phyloP scores from a whole-genome alignment of 37 sponge, comb jelly and placozoan species.

The Chondrilla cf. caribensis region DNA sequence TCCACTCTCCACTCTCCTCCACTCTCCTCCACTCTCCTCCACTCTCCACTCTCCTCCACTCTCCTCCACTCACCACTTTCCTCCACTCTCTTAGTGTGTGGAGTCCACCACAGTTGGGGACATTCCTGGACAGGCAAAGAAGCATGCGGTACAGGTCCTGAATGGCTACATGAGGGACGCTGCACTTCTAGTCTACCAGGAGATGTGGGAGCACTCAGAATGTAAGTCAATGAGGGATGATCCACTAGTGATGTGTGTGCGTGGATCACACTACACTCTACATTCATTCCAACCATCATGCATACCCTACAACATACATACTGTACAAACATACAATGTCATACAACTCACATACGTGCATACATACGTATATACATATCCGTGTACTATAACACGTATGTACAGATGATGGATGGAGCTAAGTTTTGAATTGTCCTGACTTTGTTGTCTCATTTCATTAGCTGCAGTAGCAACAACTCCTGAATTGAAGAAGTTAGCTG shows the following conservation, averaged over 20 bases:
- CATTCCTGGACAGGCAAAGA: background rate
- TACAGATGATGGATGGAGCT: too few species aligned
- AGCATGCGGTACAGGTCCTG: background rate
- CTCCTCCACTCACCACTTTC: too few species aligned
- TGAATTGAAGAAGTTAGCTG: background rate
- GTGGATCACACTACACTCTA: too few species aligned
- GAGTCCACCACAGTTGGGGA: background rate
- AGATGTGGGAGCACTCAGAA: background rate
- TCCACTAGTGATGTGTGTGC: too few species aligned
- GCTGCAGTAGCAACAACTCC: background rate
- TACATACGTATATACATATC: background rate
- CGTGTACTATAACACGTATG: background rate
- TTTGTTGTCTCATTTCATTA: too few species aligned
- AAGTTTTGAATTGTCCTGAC: too few species aligned
- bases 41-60: background rate
- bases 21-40: background rate
- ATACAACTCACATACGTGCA: background rate
- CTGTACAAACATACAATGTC: background rate
- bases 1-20: too few species aligned
- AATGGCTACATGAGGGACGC: background rate
- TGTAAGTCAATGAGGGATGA: constrained; percentile 3
- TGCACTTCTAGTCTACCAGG: background rate
- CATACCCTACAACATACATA: too few species aligned
- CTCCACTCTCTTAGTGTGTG: background rate
- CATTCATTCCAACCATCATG: too few species aligned